phyloP scores from a whole-genome alignment of 2,113 vertebrate species.

The Brachypteracias leptosomus region DNA sequence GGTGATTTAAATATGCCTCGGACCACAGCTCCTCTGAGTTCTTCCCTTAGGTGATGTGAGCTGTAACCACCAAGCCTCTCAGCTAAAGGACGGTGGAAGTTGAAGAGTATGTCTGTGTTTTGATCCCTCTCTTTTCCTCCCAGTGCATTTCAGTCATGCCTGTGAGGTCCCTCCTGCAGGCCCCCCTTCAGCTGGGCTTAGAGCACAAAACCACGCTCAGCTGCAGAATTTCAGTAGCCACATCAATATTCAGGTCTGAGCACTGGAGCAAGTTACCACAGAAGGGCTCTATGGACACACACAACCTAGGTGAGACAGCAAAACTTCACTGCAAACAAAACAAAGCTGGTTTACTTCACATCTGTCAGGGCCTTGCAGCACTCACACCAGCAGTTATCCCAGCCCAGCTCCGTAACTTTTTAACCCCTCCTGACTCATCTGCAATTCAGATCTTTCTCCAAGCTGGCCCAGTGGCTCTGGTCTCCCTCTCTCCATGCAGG shows the following conservation, averaged over 20 bases:
- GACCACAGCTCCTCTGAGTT: neutral
- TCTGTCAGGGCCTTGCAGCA: neutral
- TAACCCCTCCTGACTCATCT: neutral
- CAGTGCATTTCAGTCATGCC: neutral
- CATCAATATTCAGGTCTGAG: neutral
- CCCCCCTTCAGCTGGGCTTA: neutral
- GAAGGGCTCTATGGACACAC: neutral
- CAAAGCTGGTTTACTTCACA: fast-evolving
- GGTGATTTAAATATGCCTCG: fast-evolving
- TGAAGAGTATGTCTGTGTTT: neutral
- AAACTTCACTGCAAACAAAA: neutral
- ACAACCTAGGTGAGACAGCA: neutral
- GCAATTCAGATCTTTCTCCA: neutral
- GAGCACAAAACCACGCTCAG: fast-evolving
- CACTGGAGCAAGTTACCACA: fast-evolving
- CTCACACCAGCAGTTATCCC: neutral
- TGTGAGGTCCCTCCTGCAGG: neutral
- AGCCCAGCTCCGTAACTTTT: neutral
- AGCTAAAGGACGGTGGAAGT: neutral
- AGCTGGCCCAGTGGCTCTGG: neutral
- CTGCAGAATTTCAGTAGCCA: neutral
- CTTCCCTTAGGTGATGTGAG: neutral
- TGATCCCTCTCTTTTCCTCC: neutral
- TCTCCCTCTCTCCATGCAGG: neutral
- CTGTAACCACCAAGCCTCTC: neutral